These are phyloP conservation scores for Polydrusus cervinus DNA, from an alignment of 2,888 invertebrate genomes.

Conservation along the genomic window DNA sequence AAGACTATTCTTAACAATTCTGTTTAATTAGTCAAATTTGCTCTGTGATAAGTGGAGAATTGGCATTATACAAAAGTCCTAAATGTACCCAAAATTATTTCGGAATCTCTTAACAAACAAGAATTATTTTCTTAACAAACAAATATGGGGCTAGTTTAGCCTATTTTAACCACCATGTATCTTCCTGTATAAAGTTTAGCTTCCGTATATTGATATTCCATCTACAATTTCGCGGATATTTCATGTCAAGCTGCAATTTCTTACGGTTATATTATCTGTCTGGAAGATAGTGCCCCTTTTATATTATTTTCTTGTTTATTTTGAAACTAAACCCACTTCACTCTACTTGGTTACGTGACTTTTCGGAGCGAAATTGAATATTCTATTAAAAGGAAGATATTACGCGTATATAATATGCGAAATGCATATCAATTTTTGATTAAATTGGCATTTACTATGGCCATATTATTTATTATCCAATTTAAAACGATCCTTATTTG, in stretches of 20 bases:
- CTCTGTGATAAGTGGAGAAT: too few relatives aligned
- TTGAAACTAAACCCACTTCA: slow-evolving; percentile 14
- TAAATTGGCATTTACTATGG: not conserved
- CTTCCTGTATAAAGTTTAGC: not conserved
- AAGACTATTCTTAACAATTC: too few relatives aligned
- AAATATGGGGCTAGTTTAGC: too few relatives aligned
- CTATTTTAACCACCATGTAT: too few relatives aligned
- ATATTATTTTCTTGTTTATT: slow-evolving; percentile 11
- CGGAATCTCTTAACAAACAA: too few relatives aligned
- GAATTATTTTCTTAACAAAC: too few relatives aligned
- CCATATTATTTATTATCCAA: not conserved
- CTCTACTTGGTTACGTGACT: slow-evolving; percentile 17
- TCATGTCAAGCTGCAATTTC: slow-evolving; percentile 20
- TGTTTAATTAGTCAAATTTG: too few relatives aligned
- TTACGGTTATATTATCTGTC: slow-evolving; percentile 11
- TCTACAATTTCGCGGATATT: slow-evolving; percentile 8
- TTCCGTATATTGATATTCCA: slow-evolving; percentile 14
- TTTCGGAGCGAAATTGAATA: not conserved
- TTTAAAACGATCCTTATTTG: too few relatives aligned
- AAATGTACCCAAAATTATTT: too few relatives aligned
- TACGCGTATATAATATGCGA: too few relatives aligned
- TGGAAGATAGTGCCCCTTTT: slow-evolving; percentile 17
- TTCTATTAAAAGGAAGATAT: slow-evolving; percentile 3
- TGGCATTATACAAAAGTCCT: too few relatives aligned
- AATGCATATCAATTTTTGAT: not conserved